Conservation (phyloP, 1,140 invertebrate species). For the Trinorchestia longiramus region DNA sequence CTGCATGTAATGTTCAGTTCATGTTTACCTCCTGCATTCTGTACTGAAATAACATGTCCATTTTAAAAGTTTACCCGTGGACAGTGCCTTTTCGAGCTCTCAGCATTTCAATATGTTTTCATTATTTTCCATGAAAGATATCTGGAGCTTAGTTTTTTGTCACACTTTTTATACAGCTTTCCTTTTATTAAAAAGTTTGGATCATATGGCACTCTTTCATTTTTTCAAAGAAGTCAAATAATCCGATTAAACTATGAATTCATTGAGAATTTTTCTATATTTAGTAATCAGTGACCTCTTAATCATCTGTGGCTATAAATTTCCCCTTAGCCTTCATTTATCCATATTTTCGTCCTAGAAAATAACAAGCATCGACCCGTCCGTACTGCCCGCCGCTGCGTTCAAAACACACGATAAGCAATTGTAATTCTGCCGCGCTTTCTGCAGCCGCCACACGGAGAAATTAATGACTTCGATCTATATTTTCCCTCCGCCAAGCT, state of each 20-base stretch:
- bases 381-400: background rate
- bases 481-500: background rate
- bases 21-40: too few species aligned
- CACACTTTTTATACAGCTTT: background rate
- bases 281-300: background rate
- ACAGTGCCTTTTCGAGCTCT: too few species aligned
- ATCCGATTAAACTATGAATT: background rate
- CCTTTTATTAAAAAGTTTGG: background rate
- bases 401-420: background rate
- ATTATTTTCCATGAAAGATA: too few species aligned
- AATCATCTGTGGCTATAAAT: background rate
- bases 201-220: background rate
- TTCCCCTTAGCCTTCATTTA: background rate
- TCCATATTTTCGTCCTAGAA: background rate
- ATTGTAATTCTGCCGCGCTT: background rate
- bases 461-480: background rate
- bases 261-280: background rate
- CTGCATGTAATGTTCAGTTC: too few species aligned
- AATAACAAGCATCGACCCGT: background rate
- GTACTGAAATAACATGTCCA: too few species aligned
- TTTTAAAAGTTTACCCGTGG: too few species aligned
- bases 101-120: too few species aligned
- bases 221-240: background rate
- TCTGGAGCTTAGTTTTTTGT: too few species aligned
- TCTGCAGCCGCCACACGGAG: background rate